Evolutionary conservation across 2,888 invertebrate species (phyloP), one percentile per base, ranked within the genome.

Genomic region (Dorcus hopei): DNA sequence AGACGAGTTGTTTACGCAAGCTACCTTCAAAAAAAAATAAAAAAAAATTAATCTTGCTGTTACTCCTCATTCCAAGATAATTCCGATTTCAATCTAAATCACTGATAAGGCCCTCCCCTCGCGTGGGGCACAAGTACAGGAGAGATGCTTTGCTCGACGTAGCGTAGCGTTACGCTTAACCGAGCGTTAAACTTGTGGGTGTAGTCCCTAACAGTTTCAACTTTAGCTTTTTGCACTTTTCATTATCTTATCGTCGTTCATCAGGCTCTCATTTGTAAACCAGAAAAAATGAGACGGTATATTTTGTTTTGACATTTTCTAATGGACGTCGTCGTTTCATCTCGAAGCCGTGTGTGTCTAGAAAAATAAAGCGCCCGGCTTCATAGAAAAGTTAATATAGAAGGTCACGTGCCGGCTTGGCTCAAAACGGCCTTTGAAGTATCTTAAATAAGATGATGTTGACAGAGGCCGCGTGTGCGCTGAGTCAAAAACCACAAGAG

Each of bases 401-500:
- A 52, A 51, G 62, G 64, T 62, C 65, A 62, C 64, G 65, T 64
- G 65, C 58, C 62, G 56, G 48, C 54, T 58, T 61, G 60, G 57
- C 59, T 61, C 60, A 45, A 40, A 26, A 40, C 63, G 58, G 63
- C 69, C 71, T 74, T 74, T 74, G 74, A 74, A 73, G 72, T 73
- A 68, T 69, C 69, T 68, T 65, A 69, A 70, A 69, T 67, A 64
- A 64, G 63, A 65, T 61, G 59, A 58, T 73, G 71, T 73, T 73
- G 73, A 74, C 74, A 71, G 66, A 68, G 65, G 69, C 65, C 74
- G 70, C 74, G 74, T 74, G 74, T 60, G 55, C 64, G 67, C 65
- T 69, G 69, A 73, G 70, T 71, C 72, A 72, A 73, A 72, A 72
- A 73, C 74, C 73, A 67, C 73, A 71, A 68, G 68, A 14, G 51